Evolutionary conservation across 2,113 vertebrate species (phyloP), one percentile per base, ranked within the genome.

Genomic region (Paratilapia polleni): DNA sequence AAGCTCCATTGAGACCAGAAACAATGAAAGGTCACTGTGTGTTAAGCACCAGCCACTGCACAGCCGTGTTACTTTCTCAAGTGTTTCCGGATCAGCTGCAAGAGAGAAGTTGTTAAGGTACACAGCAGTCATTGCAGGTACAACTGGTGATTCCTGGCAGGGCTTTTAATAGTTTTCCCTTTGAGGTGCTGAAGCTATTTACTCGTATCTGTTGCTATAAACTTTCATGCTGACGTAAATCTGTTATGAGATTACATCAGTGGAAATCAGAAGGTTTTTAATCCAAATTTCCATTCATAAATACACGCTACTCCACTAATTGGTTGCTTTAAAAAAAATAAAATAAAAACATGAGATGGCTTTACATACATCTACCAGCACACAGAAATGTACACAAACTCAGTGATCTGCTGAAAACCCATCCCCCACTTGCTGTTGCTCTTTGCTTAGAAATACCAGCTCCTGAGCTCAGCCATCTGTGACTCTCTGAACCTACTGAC

Each of bases 401-500:
- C 86, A 31, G 2, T 93, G 93, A 94, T 89, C 91, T 82, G 57
- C 79, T 80, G 49, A 63, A 80, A 76, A 28, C 76, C 88, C 89
- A 79, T 70, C 84, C 82, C 91, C 89, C 63, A 1, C 57, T 74
- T 80, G 49, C 61, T 61, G 66, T 81, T 73, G 81, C 63, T 82
- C 78, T 84, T 84, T 81, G 75, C 80, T 76, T 41, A 94, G 85
- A 81, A 87, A 88, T 88, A 91, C 81, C 81, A 77, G 58, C 68
- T 90, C 82, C 81, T 85, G 41, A 54, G 77, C 81, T 91, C 83
- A 86, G 80, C 89, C 92, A 92, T 92, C 82, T 93, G 90, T 88
- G 87, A 91, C 90, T 80, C 83, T 66, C 20, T 91, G 89, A 94
- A 95, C 89, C 80, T 64, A 13, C 13, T 89, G 93, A 94, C 92